Evolutionary conservation across 2,113 vertebrate species (phyloP), one percentile per base, ranked within the genome.

Genomic region (Antechinus flavipes): DNA sequence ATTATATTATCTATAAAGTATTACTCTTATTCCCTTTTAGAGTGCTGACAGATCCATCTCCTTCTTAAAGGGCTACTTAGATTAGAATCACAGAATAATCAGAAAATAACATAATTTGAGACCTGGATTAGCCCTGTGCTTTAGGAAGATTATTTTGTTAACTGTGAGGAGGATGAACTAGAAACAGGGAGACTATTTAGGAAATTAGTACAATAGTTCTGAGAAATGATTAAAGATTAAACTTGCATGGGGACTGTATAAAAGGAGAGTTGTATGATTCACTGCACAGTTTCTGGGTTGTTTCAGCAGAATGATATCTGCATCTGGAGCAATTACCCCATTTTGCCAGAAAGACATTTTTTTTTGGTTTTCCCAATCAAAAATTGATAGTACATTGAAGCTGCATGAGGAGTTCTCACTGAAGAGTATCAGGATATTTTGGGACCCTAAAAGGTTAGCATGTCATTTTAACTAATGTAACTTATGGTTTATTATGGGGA

Each of bases 401-500:
- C 16, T 84, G 35, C 6, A 2, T 84, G 68, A 6, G n/a, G n/a
- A 42, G 19, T 42, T 42, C 35, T 84, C 16, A 22, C 19, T 19
- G 42, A 84, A 84, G 68, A 42, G 42, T 84, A 42, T 42, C n/a
- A 84, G n/a, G 5, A 84, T 42, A 19, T 42, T 84, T 84, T n/a
- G 61, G 61, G 30, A 4, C 14, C 61, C 61, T n/a, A 76, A 76
- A 76, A 76, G 61, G n/a, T 76, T 22, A 42, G 68, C 35, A 8
- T 42, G 19, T 84, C 91, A 1, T 92, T 95, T 92, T 96, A 93
- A 58, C 54, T 90, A 90, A 49, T 54, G 92, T 94, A 97, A 93
- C 95, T 19, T 58, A 92, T 96, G 92, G 94, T 94, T 49, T n/a
- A 46, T 61, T 93, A 96, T 95, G 97, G 91, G 35, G 42, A 93